phyloP scores from a whole-genome alignment of 92 coral and sea anemone species.

The Zoanthus sansibaricus region DNA sequence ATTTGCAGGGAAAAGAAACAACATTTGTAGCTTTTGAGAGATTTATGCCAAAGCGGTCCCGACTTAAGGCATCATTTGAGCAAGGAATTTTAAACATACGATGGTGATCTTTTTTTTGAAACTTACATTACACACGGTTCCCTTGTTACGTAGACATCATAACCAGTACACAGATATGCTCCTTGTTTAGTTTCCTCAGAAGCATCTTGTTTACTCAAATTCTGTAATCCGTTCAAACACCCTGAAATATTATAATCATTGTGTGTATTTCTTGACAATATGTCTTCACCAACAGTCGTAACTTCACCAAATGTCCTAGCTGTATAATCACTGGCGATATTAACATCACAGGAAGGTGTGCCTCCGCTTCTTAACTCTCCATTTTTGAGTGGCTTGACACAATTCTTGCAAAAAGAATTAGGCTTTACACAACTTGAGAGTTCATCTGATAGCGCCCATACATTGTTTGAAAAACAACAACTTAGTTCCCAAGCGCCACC shows the following conservation, averaged over 20 bases:
- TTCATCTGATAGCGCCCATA: slow-evolving; percentile 55
- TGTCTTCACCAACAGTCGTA: neutral
- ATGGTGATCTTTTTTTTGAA: neutral
- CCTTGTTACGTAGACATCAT: slow-evolving; percentile 91
- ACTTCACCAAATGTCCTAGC: neutral
- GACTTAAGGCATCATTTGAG: too few relatives aligned
- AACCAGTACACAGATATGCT: slow-evolving; percentile 95
- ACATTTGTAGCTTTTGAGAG: too few relatives aligned
- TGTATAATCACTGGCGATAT: neutral
- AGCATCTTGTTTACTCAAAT: neutral
- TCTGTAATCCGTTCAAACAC: neutral
- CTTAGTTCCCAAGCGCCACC: slow-evolving; percentile 91
- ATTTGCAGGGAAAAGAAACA: too few relatives aligned
- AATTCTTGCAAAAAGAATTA: neutral
- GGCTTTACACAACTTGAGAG: neutral
- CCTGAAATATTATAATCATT: neutral
- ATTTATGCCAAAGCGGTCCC: too few relatives aligned
- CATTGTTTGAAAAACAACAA: slow-evolving; percentile 49
- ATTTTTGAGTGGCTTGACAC: neutral
- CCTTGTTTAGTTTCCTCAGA: slow-evolving; percentile 30
- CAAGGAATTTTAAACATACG: too few relatives aligned
- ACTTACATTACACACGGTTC: slow-evolving; percentile 98
- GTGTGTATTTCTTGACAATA: neutral
- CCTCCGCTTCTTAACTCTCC: neutral
- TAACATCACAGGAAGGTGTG: neutral